These are phyloP conservation scores for Halcyon badia DNA, from an alignment of 2,797 vertebrate genomes.

Conservation along the genomic window DNA sequence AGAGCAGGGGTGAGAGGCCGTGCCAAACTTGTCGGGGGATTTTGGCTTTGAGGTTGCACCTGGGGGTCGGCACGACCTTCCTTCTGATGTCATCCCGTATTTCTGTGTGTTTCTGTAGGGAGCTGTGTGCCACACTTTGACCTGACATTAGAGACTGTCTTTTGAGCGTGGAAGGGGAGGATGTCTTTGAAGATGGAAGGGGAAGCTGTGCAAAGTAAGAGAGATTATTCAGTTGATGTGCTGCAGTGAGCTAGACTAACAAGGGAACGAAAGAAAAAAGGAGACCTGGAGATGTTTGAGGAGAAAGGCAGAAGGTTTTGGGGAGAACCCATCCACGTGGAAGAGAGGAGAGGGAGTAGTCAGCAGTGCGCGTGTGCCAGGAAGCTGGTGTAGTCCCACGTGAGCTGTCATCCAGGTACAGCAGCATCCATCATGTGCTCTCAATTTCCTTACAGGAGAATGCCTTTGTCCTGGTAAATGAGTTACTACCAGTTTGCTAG, in stretches of 20 bases:
- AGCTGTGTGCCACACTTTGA: background rate
- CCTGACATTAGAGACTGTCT: background rate
- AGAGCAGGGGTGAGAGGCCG: background rate
- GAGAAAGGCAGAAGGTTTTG: background rate
- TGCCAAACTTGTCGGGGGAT: fast-evolving
- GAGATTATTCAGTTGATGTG: background rate
- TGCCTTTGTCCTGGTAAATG: background rate
- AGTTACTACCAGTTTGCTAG: background rate
- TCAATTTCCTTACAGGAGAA: background rate
- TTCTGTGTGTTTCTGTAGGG: background rate
- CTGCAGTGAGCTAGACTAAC: background rate
- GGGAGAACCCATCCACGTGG: background rate
- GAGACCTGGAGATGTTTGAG: background rate
- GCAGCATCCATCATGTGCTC: background rate
- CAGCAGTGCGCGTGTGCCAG: background rate
- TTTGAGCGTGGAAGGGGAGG: background rate
- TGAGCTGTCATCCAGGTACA: background rate
- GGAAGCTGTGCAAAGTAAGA: background rate
- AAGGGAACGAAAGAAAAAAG: background rate
- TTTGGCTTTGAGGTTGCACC: background rate
- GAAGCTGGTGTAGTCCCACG: background rate
- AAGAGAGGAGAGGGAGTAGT: background rate
- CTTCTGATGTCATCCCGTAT: background rate
- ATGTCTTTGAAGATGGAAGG: background rate
- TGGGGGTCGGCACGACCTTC: background rate